Conservation (phyloP, 2,797 vertebrate genomes). For the Pteropus rufus region DNA sequence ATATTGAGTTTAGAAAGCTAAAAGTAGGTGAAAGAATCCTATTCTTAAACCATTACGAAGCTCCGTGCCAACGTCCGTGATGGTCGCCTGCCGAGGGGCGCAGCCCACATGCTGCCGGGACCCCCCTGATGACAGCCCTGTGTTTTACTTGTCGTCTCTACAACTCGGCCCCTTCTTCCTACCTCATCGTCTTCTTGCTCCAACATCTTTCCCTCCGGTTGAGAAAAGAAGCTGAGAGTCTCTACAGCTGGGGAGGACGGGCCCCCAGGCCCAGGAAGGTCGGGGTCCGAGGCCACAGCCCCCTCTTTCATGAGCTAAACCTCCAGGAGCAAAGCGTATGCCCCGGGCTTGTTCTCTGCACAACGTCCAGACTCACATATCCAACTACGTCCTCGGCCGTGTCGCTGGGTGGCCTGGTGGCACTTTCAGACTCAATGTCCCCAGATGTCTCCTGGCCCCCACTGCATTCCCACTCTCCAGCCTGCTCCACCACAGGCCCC, state of each 20-base stretch:
- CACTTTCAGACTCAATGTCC: rapidly evolving
- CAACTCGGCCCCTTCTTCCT: background rate
- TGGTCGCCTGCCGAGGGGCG: rapidly evolving
- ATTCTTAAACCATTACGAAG: background rate
- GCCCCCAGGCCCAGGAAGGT: background rate
- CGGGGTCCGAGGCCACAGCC: background rate
- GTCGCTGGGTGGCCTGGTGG: rapidly evolving
- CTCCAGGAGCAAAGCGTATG: rapidly evolving
- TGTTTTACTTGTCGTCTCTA: background rate
- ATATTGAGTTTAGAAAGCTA: background rate
- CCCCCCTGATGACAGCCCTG: rapidly evolving
- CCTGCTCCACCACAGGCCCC: too few species aligned
- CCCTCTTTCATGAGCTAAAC: background rate
- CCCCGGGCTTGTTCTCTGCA: too few species aligned
- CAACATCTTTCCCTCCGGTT: background rate
- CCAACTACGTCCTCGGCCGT: background rate
- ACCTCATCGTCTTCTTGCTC: background rate
- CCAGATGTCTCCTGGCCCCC: rapidly evolving
- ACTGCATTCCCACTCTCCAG: rapidly evolving
- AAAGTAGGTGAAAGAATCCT: background rate
- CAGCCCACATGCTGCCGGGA: rapidly evolving
- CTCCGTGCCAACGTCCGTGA: rapidly evolving
- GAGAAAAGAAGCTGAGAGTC: background rate
- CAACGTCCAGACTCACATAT: rapidly evolving
- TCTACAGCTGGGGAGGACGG: background rate